Evolutionary conservation across 2,888 invertebrate species (phyloP).

Genomic region (Ophonus ardosiacus): DNA sequence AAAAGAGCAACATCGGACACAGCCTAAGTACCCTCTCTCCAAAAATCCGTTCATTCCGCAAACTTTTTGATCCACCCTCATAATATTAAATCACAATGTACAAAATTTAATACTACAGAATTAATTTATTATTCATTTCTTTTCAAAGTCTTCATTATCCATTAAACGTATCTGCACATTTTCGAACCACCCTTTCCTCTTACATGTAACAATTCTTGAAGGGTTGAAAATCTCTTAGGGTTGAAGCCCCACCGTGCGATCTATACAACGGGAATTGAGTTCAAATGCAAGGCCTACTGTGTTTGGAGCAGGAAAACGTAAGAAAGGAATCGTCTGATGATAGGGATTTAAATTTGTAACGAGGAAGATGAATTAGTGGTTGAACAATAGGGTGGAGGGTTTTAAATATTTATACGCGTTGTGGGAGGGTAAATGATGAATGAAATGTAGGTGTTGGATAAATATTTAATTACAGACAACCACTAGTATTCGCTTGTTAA

Average conservation of each 20-base stretch:
- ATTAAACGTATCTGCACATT: no score
- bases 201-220: not conserved
- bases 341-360: conserved; percentile 36
- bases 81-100: no score
- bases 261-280: not conserved
- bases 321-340: conserved; percentile 6
- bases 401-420: not conserved
- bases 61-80: no score
- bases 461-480: not conserved
- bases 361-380: conserved; percentile 21
- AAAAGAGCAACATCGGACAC: no score
- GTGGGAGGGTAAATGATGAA: conserved; percentile 5
- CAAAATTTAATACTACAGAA: no score
- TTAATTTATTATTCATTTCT: no score
- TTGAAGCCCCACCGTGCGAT: no score
- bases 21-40: no score
- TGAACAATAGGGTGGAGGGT: conserved; percentile 11
- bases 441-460: not conserved
- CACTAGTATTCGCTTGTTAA: not conserved
- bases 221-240: not conserved
- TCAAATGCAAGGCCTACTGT: not conserved
- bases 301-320: not conserved
- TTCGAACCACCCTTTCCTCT: not conserved
- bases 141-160: no score
- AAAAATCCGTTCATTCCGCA: no score